Evolutionary conservation across 2,113 vertebrate species (phyloP), one percentile per base, ranked within the genome.

Genomic region (Vimba vimba): DNA sequence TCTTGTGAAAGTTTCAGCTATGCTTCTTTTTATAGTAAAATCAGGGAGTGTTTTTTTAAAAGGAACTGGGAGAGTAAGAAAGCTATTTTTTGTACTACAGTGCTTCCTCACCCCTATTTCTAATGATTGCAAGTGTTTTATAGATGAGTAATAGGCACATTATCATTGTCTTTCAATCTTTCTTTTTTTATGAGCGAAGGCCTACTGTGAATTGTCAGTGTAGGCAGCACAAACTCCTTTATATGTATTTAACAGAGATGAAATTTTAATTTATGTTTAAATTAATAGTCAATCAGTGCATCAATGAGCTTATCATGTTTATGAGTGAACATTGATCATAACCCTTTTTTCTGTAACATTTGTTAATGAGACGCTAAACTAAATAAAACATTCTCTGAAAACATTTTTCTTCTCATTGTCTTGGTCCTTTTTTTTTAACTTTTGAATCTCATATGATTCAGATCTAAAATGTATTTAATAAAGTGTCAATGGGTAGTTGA

Each of bases 381-480:
- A 23, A 88, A 85, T 82, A 81, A 87, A 87, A 45, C 39, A 69
- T 87, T 82, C 66, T 84, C 39, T 74, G 52, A 84, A 84, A 68
- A 50, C 9, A 6, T 71, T 4, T 39, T 43, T 71, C 33, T 43
- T 43, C 27, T 33, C 5, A 15, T 47, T 4, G 43, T 69, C n/a
- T 69, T 69, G 9, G 3, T 27, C 2, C 64, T 43, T 69, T 17
- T 17, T 9, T 30, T 8, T 21, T 3, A 3, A 3, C 36, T 66
- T 15, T 36, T 69, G 21, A 10, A 36, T 69, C 6, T 68, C 33
- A 21, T 11, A 1, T 4, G 47, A 50, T 50, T 50, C 47, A 50
- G 47, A 8, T 43, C 10, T n/a, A 23, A 71, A 66, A 43, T 71
- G 36, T 12, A 3, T 43, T 12, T 73, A 1, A 39, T 9, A 43